Evolutionary conservation across 1,140 invertebrate species (phyloP).

Genomic region (Drosophila miranda): DNA sequence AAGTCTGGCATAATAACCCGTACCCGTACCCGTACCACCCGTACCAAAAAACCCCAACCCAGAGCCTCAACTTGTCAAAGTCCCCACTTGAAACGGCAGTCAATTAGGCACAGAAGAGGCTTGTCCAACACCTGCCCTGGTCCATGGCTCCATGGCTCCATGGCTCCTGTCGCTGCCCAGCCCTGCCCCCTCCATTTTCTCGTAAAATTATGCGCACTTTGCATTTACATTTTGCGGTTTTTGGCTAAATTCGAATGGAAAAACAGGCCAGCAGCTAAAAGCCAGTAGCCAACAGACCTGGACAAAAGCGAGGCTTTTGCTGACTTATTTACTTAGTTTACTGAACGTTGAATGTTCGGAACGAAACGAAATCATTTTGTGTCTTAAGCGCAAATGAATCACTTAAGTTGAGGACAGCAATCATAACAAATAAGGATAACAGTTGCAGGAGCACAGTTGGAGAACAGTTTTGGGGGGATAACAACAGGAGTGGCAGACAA

Average conservation of each 20-base stretch:
- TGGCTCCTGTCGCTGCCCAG: not conserved
- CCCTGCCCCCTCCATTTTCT: slow-evolving; percentile 1
- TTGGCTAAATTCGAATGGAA: slow-evolving; percentile 4
- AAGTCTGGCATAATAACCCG: slow-evolving; percentile 57
- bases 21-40: not conserved
- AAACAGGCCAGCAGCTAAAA: slow-evolving; percentile 14
- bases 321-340: slow-evolving; percentile 75
- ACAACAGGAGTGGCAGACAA: not conserved
- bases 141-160: not conserved
- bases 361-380: slow-evolving; percentile 68
- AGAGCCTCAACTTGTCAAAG: not conserved
- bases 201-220: slow-evolving; percentile 74
- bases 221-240: slow-evolving; percentile 75
- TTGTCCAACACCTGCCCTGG: slow-evolving; percentile 22
- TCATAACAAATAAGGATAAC: slow-evolving; percentile 34
- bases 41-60: slow-evolving; percentile 1
- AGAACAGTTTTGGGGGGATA: too few species aligned
- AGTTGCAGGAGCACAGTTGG: slow-evolving; percentile 3
- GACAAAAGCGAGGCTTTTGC: slow-evolving; percentile 33
- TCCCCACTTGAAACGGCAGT: slow-evolving; percentile 53
- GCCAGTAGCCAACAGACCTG: too few species aligned
- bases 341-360: slow-evolving; percentile 50
- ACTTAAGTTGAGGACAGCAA: slow-evolving; percentile 58
- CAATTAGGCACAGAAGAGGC: slow-evolving; percentile 62
- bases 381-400: slow-evolving; percentile 78